Conservation (phyloP, 2,797 vertebrate species). For the Pseudomugil tenellus region DNA sequence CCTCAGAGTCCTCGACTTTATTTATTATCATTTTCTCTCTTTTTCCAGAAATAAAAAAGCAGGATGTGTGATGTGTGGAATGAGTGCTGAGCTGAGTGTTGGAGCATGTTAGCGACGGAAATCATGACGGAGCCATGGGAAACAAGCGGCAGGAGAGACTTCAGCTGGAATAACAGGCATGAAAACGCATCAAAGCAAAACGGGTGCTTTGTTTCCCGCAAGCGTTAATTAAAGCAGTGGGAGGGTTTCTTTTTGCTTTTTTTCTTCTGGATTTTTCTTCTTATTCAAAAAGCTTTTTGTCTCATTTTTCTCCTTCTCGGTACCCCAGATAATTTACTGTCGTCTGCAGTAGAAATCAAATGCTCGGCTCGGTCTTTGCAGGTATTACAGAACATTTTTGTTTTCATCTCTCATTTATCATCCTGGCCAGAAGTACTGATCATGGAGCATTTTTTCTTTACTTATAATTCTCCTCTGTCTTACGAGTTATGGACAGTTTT, state of each 20-base stretch:
- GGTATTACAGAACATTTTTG: slow-evolving; percentile 39
- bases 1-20: background rate
- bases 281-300: slow-evolving; percentile 71
- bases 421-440: slow-evolving; percentile 17
- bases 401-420: slow-evolving; percentile 41
- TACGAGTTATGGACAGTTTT: background rate
- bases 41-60: background rate
- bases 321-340: slow-evolving; percentile 74
- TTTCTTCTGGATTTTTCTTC: slow-evolving; percentile 38
- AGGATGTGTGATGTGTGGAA: slow-evolving; percentile 8
- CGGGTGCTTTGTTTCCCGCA: slow-evolving; percentile 79
- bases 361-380: slow-evolving; percentile 40
- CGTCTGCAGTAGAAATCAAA: slow-evolving; percentile 72
- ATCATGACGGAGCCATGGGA: slow-evolving; percentile 63
- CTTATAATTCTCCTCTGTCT: slow-evolving; percentile 12
- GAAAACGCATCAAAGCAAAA: slow-evolving; percentile 80
- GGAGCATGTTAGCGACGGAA: slow-evolving; percentile 46
- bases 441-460: background rate
- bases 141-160: slow-evolving; percentile 36
- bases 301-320: slow-evolving; percentile 60
- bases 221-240: slow-evolving; percentile 78
- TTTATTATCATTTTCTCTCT: slow-evolving; percentile 5
- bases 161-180: slow-evolving; percentile 67
- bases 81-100: slow-evolving; percentile 29
- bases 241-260: slow-evolving; percentile 45